Conservation (phyloP, 2,888 invertebrate genomes). For the Entomobrya proxima region DNA sequence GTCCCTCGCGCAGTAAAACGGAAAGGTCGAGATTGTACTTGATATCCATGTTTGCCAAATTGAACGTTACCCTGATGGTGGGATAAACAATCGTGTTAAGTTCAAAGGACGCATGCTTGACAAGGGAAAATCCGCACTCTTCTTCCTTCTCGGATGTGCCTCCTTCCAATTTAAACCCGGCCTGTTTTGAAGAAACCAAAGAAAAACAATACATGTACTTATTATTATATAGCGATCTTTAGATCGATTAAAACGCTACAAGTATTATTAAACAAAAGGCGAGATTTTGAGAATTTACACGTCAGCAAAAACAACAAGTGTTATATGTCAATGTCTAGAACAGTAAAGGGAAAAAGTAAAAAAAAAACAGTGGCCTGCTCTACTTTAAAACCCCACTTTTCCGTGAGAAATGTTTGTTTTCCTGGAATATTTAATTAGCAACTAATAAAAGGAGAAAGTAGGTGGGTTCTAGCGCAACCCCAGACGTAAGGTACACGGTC, state of each 20-base stretch:
- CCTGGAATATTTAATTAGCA: constrained; percentile 42
- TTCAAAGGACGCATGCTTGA: constrained; percentile 78
- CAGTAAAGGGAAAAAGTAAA: background rate
- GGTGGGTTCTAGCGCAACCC: too few species aligned
- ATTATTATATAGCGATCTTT: too few species aligned
- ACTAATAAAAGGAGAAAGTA: background rate
- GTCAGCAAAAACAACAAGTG: constrained; percentile 19
- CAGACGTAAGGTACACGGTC: background rate
- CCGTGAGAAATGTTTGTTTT: background rate
- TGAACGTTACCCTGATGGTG: constrained; percentile 80
- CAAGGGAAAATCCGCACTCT: constrained; percentile 63
- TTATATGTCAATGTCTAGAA: background rate
- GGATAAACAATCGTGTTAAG: constrained; percentile 81
- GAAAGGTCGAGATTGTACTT: constrained; percentile 74
- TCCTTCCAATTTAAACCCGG: constrained; percentile 74
- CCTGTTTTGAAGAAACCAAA: constrained; percentile 51
- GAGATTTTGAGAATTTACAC: too few species aligned
- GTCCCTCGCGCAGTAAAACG: constrained; percentile 74
- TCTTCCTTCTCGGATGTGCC: constrained; percentile 72
- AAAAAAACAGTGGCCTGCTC: background rate
- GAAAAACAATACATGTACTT: background rate
- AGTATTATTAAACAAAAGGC: background rate
- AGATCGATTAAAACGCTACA: background rate
- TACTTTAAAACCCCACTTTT: background rate
- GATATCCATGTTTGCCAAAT: constrained; percentile 80